phyloP scores from a whole-genome alignment of 1,140 invertebrate species.

The Psilanteris sp. region DNA sequence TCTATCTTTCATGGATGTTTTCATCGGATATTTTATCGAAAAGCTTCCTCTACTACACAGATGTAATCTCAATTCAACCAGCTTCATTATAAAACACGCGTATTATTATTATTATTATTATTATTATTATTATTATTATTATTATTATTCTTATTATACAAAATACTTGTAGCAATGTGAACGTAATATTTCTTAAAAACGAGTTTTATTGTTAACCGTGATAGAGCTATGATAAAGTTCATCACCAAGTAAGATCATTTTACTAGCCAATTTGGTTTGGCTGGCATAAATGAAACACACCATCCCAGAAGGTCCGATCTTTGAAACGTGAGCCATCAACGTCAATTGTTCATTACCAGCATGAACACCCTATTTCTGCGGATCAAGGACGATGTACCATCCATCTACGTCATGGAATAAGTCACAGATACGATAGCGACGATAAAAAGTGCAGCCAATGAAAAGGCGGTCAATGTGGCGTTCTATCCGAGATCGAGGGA shows the following conservation, averaged over 20 bases:
- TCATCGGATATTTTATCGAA: slow-evolving; percentile 26
- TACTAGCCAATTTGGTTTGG: slow-evolving; percentile 13
- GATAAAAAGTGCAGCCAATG: slow-evolving; percentile 49
- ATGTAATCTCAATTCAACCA: slow-evolving; percentile 10
- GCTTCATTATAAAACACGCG: slow-evolving; percentile 13
- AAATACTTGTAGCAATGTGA: slow-evolving; percentile 4
- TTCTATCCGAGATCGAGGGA: slow-evolving; percentile 17
- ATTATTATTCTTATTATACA: slow-evolving; percentile 4
- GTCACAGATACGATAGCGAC: slow-evolving; percentile 39
- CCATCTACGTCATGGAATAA: slow-evolving; percentile 47
- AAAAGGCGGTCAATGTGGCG: slow-evolving; percentile 37
- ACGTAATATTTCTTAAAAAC: slow-evolving; percentile 32
- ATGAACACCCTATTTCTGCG: slow-evolving; percentile 40
- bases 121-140: too few relatives aligned
- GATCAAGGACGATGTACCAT: slow-evolving; percentile 46
- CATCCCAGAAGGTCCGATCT: slow-evolving; percentile 39
- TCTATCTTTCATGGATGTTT: slow-evolving; percentile 26
- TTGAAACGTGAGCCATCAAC: slow-evolving; percentile 35
- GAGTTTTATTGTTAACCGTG: slow-evolving; percentile 24
- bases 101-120: too few relatives aligned
- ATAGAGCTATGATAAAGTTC: slow-evolving; percentile 52
- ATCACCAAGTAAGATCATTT: slow-evolving; percentile 47
- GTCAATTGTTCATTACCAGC: slow-evolving; percentile 53
- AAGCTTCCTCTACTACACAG: slow-evolving; percentile 2
- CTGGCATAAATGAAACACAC: slow-evolving; percentile 52